These are phyloP conservation scores for Neoseiulus cucumeris DNA, from an alignment of 1,140 invertebrate species.

Conservation along the genomic window DNA sequence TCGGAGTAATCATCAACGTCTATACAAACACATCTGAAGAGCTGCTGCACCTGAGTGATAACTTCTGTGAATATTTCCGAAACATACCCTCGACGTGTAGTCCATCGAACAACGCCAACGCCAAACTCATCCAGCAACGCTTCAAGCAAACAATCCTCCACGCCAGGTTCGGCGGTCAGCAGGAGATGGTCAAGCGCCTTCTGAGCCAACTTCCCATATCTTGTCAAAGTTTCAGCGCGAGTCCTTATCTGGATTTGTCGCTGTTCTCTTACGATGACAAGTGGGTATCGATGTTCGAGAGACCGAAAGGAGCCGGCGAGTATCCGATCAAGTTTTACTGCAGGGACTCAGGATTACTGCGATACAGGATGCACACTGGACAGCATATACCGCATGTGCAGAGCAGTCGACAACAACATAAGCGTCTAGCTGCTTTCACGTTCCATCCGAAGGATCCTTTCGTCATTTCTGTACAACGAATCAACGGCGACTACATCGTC, in stretches of 20 bases:
- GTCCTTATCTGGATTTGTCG: slow-evolving; percentile 76
- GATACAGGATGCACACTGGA: slow-evolving; percentile 67
- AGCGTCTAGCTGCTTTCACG: slow-evolving; percentile 83
- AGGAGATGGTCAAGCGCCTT: slow-evolving; percentile 68
- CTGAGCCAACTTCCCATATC: slow-evolving; percentile 81
- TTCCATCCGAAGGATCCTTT: slow-evolving; percentile 92
- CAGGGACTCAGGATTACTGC: slow-evolving; percentile 61
- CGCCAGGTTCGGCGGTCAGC: slow-evolving; percentile 58
- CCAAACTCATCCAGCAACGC: slow-evolving; percentile 40
- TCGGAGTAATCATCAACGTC: slow-evolving; percentile 53
- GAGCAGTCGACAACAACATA: slow-evolving; percentile 35
- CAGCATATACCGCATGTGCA: slow-evolving; percentile 27
- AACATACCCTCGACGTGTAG: slow-evolving; percentile 79
- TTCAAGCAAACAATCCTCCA: slow-evolving; percentile 73
- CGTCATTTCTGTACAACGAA: slow-evolving; percentile 81
- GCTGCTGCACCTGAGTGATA: slow-evolving; percentile 64
- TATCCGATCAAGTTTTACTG: slow-evolving; percentile 81
- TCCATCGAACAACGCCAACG: slow-evolving; percentile 72
- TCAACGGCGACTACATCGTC: slow-evolving; percentile 83
- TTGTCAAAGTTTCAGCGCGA: slow-evolving; percentile 76
- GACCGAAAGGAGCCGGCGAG: slow-evolving; percentile 79
- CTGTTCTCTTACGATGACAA: slow-evolving; percentile 91
- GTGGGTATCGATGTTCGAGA: slow-evolving; percentile 81
- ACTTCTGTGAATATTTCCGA: slow-evolving; percentile 78
- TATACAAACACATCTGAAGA: slow-evolving; percentile 76